Evolutionary conservation across 2,797 vertebrate species (phyloP).

Genomic region (Melopsittacus undulatus): DNA sequence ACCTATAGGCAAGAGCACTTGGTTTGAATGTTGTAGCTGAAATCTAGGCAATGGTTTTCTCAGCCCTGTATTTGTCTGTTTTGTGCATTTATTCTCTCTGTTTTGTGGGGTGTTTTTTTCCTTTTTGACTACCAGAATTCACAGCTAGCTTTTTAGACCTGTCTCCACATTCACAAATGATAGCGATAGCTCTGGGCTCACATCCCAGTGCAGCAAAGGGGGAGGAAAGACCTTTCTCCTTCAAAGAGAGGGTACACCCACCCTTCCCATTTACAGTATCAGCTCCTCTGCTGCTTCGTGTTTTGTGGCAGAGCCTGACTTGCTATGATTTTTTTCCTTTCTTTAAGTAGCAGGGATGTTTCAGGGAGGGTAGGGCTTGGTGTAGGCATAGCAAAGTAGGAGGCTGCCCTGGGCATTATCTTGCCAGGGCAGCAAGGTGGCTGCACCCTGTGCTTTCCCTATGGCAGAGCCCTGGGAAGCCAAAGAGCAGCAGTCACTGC

Average conservation of each 20-base stretch:
- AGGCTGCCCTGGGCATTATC: neutral
- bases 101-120: neutral
- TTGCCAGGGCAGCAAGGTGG: neutral
- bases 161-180: slow-evolving; percentile 3
- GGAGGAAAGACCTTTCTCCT: slow-evolving; percentile 22
- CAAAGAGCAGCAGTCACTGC: neutral
- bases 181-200: neutral
- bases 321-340: neutral
- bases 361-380: neutral
- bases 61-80: neutral
- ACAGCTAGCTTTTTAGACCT: slow-evolving; percentile 22
- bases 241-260: neutral
- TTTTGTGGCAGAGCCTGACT: neutral
- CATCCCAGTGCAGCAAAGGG: neutral
- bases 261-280: slow-evolving; percentile 10
- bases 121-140: neutral
- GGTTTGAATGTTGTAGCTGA: neutral
- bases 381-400: neutral
- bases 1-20: neutral
- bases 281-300: neutral
- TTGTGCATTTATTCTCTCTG: neutral
- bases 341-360: neutral
- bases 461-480: neutral
- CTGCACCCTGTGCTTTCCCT: neutral
- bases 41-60: neutral